Conservation (phyloP, 1,140 invertebrate genomes). For the Acyrthosiphon pisum region DNA sequence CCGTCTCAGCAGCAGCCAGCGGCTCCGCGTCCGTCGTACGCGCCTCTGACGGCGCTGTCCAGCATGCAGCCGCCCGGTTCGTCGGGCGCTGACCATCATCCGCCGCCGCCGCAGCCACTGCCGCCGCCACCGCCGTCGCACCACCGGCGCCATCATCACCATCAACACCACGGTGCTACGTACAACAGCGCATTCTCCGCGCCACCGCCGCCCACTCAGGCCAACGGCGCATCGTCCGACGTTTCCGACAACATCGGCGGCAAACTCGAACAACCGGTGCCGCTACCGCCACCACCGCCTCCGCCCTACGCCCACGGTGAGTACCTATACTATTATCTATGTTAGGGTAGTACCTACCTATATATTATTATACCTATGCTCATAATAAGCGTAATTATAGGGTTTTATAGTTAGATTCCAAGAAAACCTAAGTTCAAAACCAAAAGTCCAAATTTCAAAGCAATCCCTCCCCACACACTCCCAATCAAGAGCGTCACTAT, state of each 20-base stretch:
- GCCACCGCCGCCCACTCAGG: conserved; percentile 58
- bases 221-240: conserved; percentile 43
- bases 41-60: conserved; percentile 81
- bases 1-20: neutral
- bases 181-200: conserved; percentile 61
- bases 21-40: conserved; percentile 66
- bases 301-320: conserved; percentile 62
- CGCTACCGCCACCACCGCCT: conserved; percentile 58
- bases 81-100: conserved; percentile 56
- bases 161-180: conserved; percentile 60
- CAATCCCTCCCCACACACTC: too few relatives aligned
- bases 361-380: too few relatives aligned
- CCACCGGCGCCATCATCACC: conserved; percentile 59
- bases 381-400: too few relatives aligned
- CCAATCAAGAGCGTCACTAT: too few relatives aligned
- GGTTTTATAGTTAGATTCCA: too few relatives aligned
- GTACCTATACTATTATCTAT: neutral
- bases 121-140: conserved; percentile 62
- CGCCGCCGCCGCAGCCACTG: conserved; percentile 50
- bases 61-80: conserved; percentile 82
- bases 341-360: too few relatives aligned
- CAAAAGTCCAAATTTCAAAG: too few relatives aligned
- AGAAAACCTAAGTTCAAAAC: too few relatives aligned
- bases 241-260: conserved; percentile 44
- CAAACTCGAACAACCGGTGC: conserved; percentile 55